Percentiles rank a stretch among this genome's conserved stretches.
Evolutionary conservation across 2,113 vertebrate species (phyloP).

Genomic region (Tetrao urogallus): DNA sequence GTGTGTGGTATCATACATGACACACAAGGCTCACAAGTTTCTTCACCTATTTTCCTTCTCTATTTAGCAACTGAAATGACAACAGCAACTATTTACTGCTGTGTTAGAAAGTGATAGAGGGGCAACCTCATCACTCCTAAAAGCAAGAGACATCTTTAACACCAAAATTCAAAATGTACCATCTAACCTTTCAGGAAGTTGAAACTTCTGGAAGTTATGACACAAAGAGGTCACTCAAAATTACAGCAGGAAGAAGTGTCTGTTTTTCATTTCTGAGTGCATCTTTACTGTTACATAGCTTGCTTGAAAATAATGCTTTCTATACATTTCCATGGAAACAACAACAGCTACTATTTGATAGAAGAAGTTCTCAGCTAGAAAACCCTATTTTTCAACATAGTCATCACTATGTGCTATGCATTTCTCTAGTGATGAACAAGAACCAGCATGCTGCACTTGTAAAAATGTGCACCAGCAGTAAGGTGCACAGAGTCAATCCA

Average conservation of each 20-base stretch:
- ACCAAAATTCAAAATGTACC: background rate
- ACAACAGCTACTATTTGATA: background rate
- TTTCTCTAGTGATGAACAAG: background rate
- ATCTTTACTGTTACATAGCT: background rate
- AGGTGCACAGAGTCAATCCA: background rate
- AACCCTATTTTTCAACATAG: background rate
- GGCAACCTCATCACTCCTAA: background rate
- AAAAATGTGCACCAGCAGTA: background rate
- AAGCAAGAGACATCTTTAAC: background rate
- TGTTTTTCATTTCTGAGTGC: background rate
- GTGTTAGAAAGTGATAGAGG: accelerated
- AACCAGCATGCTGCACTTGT: background rate
- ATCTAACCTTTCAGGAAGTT: background rate
- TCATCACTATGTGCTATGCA: background rate
- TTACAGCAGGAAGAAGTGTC: background rate
- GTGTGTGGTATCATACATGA: background rate
- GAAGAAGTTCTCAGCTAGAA: background rate
- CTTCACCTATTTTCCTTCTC: background rate
- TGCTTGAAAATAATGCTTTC: background rate
- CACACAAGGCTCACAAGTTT: accelerated
- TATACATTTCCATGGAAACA: background rate
- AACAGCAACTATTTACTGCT: background rate
- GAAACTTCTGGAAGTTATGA: background rate
- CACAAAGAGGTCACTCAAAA: background rate
- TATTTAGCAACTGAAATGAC: background rate